Conservation (phyloP, 2,113 vertebrate species). For the Malaclemys terrapin region DNA sequence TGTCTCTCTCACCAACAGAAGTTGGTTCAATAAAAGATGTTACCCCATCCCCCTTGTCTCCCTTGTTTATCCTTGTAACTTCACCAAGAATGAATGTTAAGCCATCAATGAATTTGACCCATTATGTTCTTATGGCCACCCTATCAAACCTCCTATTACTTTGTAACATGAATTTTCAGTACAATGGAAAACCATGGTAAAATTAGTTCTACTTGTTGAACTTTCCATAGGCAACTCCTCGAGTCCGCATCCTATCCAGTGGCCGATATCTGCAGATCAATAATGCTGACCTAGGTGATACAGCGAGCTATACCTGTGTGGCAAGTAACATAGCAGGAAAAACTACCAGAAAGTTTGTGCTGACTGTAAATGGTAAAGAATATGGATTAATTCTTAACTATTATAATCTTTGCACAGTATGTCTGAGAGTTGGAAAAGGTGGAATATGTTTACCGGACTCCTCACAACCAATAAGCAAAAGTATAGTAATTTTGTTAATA, state of each 20-base stretch:
- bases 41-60: background rate
- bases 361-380: conserved; percentile 89
- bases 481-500: background rate
- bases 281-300: conserved; percentile 87
- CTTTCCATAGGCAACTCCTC: conserved; percentile 83
- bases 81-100: background rate
- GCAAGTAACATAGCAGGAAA: conserved; percentile 93
- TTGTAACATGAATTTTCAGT: background rate
- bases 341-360: conserved; percentile 87
- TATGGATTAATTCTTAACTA: background rate
- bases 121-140: background rate
- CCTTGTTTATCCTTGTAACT: background rate
- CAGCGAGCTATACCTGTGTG: conserved; percentile 90
- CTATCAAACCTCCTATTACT: background rate
- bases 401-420: background rate
- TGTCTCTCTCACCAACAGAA: background rate
- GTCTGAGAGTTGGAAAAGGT: background rate
- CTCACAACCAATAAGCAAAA: background rate
- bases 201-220: conserved; percentile 21
- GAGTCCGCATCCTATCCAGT: conserved; percentile 89
- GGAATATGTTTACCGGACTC: rapidly evolving
- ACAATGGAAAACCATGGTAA: background rate
- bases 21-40: background rate
- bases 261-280: conserved; percentile 96
- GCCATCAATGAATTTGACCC: background rate